Percentiles rank a stretch among this genome's conserved stretches.
phyloP scores from a whole-genome alignment of 2,888 invertebrate species.

The Scaptomyza polygonia region DNA sequence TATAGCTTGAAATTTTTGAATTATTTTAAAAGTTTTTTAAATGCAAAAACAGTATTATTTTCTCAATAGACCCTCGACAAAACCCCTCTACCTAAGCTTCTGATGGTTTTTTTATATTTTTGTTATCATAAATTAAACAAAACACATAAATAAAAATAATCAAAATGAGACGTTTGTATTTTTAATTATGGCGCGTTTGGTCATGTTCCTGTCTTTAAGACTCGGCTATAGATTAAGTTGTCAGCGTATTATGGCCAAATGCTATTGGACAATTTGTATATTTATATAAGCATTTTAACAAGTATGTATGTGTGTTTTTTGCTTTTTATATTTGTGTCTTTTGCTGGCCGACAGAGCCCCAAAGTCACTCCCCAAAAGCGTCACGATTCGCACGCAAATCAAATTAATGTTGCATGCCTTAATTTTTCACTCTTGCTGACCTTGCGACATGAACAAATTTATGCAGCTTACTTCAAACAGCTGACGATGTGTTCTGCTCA shows the following conservation, averaged over 20 bases:
- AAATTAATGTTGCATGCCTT: constrained; percentile 78
- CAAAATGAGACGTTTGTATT: constrained; percentile 69
- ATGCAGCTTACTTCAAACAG: constrained; percentile 47
- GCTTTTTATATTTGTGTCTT: constrained; percentile 13
- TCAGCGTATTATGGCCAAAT: constrained; percentile 62
- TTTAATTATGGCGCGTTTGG: constrained; percentile 66
- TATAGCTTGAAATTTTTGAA: too few species aligned
- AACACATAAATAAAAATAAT: constrained; percentile 22
- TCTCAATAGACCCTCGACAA: not conserved
- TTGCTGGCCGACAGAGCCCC: not conserved
- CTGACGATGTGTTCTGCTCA: constrained; percentile 48
- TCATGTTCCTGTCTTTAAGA: constrained; percentile 66
- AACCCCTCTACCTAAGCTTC: constrained; percentile 15
- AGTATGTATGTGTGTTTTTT: constrained; percentile 1
- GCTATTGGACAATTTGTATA: constrained; percentile 63
- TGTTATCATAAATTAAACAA: constrained; percentile 31
- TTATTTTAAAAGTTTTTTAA: too few species aligned
- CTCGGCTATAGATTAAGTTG: constrained; percentile 71
- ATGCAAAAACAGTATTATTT: too few species aligned
- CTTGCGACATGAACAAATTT: constrained; percentile 75
- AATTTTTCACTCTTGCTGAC: constrained; percentile 63
- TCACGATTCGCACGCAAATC: constrained; percentile 76
- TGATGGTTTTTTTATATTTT: constrained; percentile 31
- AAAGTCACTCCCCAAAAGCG: constrained; percentile 45
- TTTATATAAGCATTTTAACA: constrained; percentile 30